phyloP scores from a whole-genome alignment of 53 echinoderm and acorn worm species.

The Echinometra lucunter region DNA sequence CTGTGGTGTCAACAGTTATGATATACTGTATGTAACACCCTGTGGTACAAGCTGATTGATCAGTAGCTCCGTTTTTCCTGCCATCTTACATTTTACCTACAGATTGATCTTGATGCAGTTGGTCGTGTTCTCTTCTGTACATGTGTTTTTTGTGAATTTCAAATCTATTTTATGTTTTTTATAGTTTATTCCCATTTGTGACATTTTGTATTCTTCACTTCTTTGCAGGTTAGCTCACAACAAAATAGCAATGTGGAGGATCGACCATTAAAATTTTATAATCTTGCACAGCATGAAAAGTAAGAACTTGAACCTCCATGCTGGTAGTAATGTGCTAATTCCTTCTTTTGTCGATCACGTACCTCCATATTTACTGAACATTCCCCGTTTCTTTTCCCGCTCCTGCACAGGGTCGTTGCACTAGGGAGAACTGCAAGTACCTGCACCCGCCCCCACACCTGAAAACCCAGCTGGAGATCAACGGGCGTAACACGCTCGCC shows the following conservation, averaged over 20 bases:
- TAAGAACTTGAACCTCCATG: background rate
- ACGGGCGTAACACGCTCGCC: constrained; percentile 97
- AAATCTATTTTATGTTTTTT: background rate
- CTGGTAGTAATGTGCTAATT: constrained; percentile 4
- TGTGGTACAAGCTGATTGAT: background rate
- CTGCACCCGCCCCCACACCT: constrained; percentile 99
- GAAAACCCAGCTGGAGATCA: constrained; percentile 99
- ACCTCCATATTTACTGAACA: background rate
- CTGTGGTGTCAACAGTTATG: background rate
- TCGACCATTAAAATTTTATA: background rate
- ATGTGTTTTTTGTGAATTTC: background rate
- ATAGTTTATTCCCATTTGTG: background rate
- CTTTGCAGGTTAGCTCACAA: background rate
- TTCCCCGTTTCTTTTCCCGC: background rate
- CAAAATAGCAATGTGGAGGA: background rate
- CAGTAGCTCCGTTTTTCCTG: background rate
- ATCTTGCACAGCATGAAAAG: background rate
- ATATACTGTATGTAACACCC: background rate
- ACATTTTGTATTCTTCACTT: background rate
- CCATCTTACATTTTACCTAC: background rate
- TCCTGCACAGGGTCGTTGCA: constrained; percentile 92
- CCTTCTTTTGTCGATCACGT: constrained; percentile 11
- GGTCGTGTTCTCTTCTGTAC: background rate
- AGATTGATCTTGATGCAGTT: background rate
- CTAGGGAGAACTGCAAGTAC: constrained; percentile 98